Evolutionary conservation across 2,797 vertebrate genomes (phyloP).

Genomic region (Anguilla megastoma): DNA sequence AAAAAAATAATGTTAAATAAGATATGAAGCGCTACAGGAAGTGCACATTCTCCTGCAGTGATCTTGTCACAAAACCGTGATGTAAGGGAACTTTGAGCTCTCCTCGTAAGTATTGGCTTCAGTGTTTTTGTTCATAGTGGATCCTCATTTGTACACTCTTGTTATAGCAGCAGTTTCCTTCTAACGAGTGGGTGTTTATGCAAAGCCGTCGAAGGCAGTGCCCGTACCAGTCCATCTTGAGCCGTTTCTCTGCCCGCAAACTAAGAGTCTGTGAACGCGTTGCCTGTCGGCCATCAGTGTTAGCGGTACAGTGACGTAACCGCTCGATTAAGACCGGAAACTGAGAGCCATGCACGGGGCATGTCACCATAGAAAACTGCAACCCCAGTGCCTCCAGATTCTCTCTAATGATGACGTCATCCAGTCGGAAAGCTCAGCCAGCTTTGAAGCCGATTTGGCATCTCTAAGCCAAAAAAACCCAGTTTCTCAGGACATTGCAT

Average conservation of each 20-base stretch:
- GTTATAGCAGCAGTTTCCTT: not conserved
- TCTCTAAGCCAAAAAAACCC: conserved; percentile 1
- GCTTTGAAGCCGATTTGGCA: not conserved
- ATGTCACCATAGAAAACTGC: not conserved
- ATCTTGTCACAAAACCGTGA: not conserved
- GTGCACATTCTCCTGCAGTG: conserved; percentile 21
- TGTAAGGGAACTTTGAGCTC: not conserved
- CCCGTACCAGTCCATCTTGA: not conserved
- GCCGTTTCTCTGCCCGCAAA: not conserved
- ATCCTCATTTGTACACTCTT: not conserved
- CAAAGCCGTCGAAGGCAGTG: not conserved
- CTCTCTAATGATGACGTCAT: conserved; percentile 1
- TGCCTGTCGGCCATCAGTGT: not conserved
- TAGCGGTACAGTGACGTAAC: not conserved
- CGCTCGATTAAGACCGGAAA: not conserved
- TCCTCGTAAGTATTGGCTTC: not conserved
- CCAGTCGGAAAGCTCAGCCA: not conserved
- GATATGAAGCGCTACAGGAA: conserved; percentile 36
- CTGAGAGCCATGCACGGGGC: not conserved
- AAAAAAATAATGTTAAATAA: conserved; percentile 24
- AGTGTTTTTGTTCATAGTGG: not conserved
- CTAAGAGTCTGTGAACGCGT: not conserved
- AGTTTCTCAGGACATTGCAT: not conserved
- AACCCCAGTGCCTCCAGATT: not conserved
- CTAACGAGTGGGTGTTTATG: not conserved